Evolutionary conservation across 1,140 invertebrate species (phyloP).

Genomic region (Musca domestica): DNA sequence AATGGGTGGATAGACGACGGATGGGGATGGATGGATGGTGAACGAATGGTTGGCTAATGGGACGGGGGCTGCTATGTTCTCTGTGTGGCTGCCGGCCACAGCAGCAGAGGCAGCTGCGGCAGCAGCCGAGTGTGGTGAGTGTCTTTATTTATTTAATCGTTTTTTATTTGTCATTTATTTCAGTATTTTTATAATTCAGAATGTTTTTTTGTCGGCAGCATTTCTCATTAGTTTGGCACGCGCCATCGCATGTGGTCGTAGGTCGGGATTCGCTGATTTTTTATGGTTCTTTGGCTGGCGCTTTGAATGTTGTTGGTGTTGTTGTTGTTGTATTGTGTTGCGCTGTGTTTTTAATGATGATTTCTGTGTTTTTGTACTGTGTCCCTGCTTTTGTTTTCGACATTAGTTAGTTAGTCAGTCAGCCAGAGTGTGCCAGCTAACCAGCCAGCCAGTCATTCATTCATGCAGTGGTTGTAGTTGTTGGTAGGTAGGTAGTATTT

Average conservation of each 20-base stretch:
- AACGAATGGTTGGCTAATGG: background rate
- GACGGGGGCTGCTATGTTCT: background rate
- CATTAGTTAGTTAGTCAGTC: background rate
- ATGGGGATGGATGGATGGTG: background rate
- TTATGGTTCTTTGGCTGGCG: slow-evolving; percentile 7
- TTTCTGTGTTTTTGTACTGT: slow-evolving; percentile 1
- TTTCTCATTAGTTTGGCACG: slow-evolving; percentile 20
- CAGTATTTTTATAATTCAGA: background rate
- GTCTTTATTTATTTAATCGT: slow-evolving; percentile 17
- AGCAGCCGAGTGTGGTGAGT: background rate
- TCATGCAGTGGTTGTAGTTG: no score
- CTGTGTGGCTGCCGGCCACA: background rate
- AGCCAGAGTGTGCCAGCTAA: no score
- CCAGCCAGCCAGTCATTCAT: no score
- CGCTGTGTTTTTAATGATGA: slow-evolving; percentile 4
- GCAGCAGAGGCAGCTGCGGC: background rate
- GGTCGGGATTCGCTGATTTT: slow-evolving; percentile 20
- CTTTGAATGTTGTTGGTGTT: background rate
- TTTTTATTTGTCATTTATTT: slow-evolving; percentile 15
- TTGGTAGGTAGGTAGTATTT: no score
- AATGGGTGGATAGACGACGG: no score
- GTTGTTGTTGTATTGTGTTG: background rate
- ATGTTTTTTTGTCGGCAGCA: slow-evolving; percentile 2
- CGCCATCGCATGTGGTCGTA: slow-evolving; percentile 19
- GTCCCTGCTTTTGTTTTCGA: background rate